These are phyloP conservation scores for Apantesis nais DNA, from an alignment of 2,888 invertebrate species.

Conservation along the genomic window DNA sequence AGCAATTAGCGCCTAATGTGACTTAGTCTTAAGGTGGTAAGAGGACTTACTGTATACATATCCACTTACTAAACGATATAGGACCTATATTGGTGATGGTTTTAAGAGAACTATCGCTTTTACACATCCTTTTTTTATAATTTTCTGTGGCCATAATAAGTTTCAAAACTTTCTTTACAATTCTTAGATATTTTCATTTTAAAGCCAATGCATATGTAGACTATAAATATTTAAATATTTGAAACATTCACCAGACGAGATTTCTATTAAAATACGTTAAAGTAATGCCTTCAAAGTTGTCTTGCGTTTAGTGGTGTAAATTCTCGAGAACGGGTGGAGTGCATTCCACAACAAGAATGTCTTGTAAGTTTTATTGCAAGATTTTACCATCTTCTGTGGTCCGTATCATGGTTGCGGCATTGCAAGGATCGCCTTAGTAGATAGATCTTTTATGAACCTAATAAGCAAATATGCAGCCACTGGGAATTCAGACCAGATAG, in stretches of 20 bases:
- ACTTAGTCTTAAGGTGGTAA: constrained; percentile 58
- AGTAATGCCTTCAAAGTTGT: constrained; percentile 33
- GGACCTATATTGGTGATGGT: neutral
- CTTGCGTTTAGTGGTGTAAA: constrained; percentile 60
- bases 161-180: neutral
- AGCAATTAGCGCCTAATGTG: constrained; percentile 80
- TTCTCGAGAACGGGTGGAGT: constrained; percentile 63
- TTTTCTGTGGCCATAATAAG: neutral
- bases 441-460: constrained; percentile 31
- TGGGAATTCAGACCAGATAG: neutral
- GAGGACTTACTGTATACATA: neutral
- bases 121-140: too few species aligned
- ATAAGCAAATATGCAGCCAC: constrained; percentile 12
- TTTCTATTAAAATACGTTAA: constrained; percentile 28
- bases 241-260: constrained; percentile 28
- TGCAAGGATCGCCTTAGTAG: constrained; percentile 25
- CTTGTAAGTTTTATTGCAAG: constrained; percentile 72
- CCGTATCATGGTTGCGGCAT: constrained; percentile 42
- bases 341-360: constrained; percentile 67
- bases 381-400: constrained; percentile 64
- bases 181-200: neutral
- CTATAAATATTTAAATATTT: constrained; percentile 31
- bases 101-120: neutral
- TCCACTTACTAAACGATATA: constrained; percentile 2
- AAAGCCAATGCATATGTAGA: neutral